Conservation (phyloP, 2,888 invertebrate genomes). For the Thelaira solivaga region DNA sequence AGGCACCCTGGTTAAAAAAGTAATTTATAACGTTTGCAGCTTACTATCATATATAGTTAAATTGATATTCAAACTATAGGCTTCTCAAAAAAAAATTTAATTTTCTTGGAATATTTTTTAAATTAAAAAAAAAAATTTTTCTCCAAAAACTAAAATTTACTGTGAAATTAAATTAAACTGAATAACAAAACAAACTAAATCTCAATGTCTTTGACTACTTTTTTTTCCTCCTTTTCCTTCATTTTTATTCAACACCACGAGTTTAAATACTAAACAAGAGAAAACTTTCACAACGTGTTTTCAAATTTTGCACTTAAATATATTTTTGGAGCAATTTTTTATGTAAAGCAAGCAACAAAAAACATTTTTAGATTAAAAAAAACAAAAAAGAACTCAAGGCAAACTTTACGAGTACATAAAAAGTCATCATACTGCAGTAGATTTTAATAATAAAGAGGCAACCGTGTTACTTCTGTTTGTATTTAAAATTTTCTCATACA, state of each 20-base stretch:
- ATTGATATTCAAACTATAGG: too few species aligned
- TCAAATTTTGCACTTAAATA: constrained; percentile 46
- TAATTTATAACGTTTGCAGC: too few species aligned
- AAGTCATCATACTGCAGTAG: constrained; percentile 58
- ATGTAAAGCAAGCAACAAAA: constrained; percentile 2
- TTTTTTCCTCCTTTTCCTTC: background rate
- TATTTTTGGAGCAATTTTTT: constrained; percentile 25
- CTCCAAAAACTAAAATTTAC: too few species aligned
- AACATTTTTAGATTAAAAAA: background rate
- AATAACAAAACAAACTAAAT: background rate
- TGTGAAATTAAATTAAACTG: background rate
- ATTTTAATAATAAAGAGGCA: constrained; percentile 55
- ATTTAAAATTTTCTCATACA: constrained; percentile 11
- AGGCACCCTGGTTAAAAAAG: too few species aligned
- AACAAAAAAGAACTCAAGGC: constrained; percentile 34
- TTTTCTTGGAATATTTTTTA: too few species aligned
- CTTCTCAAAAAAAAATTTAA: too few species aligned
- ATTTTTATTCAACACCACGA: constrained; percentile 32
- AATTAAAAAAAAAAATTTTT: too few species aligned
- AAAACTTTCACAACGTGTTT: constrained; percentile 41
- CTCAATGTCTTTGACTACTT: background rate
- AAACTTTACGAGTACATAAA: constrained; percentile 49
- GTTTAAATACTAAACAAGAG: constrained; percentile 47
- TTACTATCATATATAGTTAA: too few species aligned
- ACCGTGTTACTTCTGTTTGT: constrained; percentile 25